These are phyloP conservation scores for Drosophila siamana DNA, from an alignment of 2,888 invertebrate genomes.

Conservation along the genomic window DNA sequence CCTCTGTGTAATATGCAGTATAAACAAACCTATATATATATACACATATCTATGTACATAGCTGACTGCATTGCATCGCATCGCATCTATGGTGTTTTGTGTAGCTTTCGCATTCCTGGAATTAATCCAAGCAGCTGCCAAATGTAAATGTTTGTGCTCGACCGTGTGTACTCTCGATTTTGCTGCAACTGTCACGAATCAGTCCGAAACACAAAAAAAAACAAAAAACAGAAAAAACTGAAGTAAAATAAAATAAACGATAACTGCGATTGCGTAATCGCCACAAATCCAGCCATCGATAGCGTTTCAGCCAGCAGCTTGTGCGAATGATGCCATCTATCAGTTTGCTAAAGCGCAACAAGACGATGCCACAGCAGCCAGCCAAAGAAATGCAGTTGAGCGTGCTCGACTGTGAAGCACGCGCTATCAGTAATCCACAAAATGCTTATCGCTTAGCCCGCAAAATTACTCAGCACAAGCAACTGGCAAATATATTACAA, in stretches of 20 bases:
- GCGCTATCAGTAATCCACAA: too few relatives aligned
- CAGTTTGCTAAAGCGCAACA: too few relatives aligned
- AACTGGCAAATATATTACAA: too few relatives aligned
- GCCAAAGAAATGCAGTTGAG: neutral
- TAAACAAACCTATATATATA: neutral
- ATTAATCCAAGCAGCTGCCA: constrained; percentile 34
- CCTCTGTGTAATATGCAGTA: neutral
- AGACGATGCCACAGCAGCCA: neutral
- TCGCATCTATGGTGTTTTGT: neutral
- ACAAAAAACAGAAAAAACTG: too few relatives aligned
- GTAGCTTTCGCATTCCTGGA: constrained; percentile 29
- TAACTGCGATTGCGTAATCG: constrained; percentile 9
- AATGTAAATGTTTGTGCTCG: constrained; percentile 1
- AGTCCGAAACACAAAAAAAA: neutral
- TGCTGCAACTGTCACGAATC: constrained; percentile 23
- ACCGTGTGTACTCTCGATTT: constrained; percentile 1
- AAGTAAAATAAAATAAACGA: too few relatives aligned
- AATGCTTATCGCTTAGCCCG: too few relatives aligned
- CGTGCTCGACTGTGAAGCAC: too few relatives aligned
- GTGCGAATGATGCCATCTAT: neutral
- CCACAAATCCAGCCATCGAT: constrained; percentile 6
- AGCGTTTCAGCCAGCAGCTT: neutral
- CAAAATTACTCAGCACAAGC: too few relatives aligned
- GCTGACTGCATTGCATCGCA: neutral
- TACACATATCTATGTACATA: neutral